A percentile compares a stretch with the other conserved stretches of the same genome.
Conservation (phyloP, 2,797 vertebrate species). For the Clamator glandarius region DNA sequence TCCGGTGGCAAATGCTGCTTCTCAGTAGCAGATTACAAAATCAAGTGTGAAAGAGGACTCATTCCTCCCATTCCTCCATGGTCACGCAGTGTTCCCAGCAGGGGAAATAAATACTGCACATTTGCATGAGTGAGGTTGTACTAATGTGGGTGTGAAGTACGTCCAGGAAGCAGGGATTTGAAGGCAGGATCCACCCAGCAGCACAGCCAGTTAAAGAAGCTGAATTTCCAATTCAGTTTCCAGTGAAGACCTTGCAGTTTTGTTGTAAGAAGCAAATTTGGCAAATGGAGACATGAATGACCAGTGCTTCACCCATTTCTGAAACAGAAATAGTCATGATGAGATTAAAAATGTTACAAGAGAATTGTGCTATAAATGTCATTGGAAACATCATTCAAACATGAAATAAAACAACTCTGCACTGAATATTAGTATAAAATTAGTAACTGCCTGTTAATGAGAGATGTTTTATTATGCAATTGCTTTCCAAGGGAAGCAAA, state of each 20-base stretch:
- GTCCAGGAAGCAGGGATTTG: not conserved
- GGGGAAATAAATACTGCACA: not conserved
- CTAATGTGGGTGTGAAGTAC: not conserved
- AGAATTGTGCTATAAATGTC: not conserved
- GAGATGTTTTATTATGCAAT: not conserved
- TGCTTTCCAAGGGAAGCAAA: not conserved
- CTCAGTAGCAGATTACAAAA: constrained; percentile 18
- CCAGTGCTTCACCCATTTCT: not conserved
- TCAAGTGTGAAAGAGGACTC: not conserved
- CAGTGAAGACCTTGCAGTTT: not conserved
- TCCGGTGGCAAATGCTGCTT: not conserved
- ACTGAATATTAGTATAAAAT: not conserved
- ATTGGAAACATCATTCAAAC: not conserved
- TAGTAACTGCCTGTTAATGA: not conserved
- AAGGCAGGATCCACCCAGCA: not conserved
- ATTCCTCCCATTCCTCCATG: not conserved
- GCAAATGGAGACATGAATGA: not conserved
- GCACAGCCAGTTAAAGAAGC: not conserved
- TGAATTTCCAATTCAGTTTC: not conserved
- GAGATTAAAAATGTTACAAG: not conserved
- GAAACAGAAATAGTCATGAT: not conserved
- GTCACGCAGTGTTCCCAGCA: not conserved
- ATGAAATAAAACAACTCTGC: not conserved
- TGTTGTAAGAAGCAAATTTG: not conserved
- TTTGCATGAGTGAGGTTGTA: not conserved